phyloP scores from a whole-genome alignment of 1,140 invertebrate species.

The Trichoplusia ni region DNA sequence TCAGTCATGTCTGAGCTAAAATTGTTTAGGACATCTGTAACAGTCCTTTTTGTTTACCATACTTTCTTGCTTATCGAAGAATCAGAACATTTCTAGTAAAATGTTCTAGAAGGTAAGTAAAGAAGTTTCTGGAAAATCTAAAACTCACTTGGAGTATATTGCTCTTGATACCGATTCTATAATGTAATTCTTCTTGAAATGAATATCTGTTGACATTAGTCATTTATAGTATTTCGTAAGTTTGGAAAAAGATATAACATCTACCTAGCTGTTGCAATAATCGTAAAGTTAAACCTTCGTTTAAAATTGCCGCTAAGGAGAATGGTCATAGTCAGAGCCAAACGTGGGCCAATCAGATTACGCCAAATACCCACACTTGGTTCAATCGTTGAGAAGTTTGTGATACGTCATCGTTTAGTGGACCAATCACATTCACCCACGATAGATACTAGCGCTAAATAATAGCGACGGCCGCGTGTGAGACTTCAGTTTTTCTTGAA shows the following conservation, averaged over 20 bases:
- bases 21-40: too few species aligned
- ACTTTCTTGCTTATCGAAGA: too few species aligned
- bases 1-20: too few species aligned
- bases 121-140: too few species aligned
- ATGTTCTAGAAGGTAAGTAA: too few species aligned
- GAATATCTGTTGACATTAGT: too few species aligned
- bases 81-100: too few species aligned
- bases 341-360: constrained; percentile 75
- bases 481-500: constrained; percentile 73
- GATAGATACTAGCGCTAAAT: constrained; percentile 79
- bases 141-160: too few species aligned
- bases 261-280: neutral
- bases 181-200: too few species aligned
- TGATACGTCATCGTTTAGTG: constrained; percentile 58
- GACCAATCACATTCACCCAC: constrained; percentile 70
- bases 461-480: constrained; percentile 66
- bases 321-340: constrained; percentile 44
- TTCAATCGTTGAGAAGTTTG: constrained; percentile 48
- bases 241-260: neutral
- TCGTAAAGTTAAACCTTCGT: neutral
- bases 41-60: too few species aligned
- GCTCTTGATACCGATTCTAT: too few species aligned
- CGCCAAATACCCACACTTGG: constrained; percentile 67
- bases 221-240: too few species aligned
- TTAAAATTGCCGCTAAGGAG: constrained; percentile 9